Percentiles rank a stretch among this genome's conserved stretches.
Evolutionary conservation across 2,888 invertebrate genomes (phyloP).

Genomic region (Hybos culiciformis): DNA sequence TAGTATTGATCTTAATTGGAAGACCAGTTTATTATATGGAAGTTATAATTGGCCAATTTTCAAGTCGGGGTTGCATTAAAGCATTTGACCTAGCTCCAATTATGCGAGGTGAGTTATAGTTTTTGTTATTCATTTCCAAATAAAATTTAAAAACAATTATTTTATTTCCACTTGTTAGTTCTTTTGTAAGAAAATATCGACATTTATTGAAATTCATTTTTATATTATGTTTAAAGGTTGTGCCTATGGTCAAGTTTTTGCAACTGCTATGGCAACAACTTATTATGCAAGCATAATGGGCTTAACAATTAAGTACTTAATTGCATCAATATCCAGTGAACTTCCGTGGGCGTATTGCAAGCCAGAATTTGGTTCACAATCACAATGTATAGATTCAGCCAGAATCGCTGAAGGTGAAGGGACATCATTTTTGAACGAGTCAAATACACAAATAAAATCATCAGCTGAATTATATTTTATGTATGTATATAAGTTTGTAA

Average conservation of each 20-base stretch:
- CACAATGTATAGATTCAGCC: constrained; percentile 25
- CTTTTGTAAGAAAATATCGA: background rate
- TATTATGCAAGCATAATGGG: constrained; percentile 57
- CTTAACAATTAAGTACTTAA: constrained; percentile 46
- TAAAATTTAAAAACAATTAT: background rate
- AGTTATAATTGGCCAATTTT: constrained; percentile 58
- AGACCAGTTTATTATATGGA: constrained; percentile 59
- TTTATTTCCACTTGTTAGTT: background rate
- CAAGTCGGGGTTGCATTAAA: constrained; percentile 51
- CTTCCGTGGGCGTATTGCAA: constrained; percentile 51
- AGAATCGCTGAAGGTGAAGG: constrained; percentile 12
- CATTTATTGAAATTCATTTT: background rate
- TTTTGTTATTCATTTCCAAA: background rate
- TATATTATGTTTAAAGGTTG: constrained; percentile 39
- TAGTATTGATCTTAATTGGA: constrained; percentile 48
- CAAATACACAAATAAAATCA: constrained; percentile 19
- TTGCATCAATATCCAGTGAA: constrained; percentile 43
- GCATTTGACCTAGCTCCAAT: constrained; percentile 51
- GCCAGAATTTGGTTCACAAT: constrained; percentile 39
- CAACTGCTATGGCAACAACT: constrained; percentile 44
- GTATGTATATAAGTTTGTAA: constrained; percentile 27
- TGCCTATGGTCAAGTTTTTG: constrained; percentile 42
- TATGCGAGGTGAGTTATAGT: constrained; percentile 44
- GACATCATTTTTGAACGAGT: too few relatives aligned
- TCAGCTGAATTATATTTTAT: constrained; percentile 35